Evolutionary conservation across 2,797 vertebrate genomes (phyloP).

Genomic region (Periophthalmus magnuspinnatus): DNA sequence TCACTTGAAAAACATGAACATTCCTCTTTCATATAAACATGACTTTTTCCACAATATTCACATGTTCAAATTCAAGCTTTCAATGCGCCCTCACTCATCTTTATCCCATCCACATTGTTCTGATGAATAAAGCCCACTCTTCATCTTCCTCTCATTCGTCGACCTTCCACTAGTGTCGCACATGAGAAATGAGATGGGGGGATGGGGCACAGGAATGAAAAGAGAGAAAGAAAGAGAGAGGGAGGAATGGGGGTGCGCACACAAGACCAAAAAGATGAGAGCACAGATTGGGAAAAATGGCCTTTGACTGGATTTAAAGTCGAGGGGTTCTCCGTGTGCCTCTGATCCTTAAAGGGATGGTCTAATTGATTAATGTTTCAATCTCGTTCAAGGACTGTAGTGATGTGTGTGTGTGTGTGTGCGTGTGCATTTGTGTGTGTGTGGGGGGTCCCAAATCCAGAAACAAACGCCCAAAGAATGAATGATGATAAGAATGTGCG

Average conservation of each 20-base stretch:
- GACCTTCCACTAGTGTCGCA: constrained; percentile 72
- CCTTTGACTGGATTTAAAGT: constrained; percentile 77
- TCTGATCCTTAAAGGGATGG: constrained; percentile 75
- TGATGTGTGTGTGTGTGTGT: constrained; percentile 1
- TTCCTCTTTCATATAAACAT: not conserved
- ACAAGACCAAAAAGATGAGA: constrained; percentile 45
- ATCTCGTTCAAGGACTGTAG: constrained; percentile 59
- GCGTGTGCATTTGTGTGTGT: too few species aligned
- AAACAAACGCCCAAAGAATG: constrained; percentile 49
- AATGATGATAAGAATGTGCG: constrained; percentile 66
- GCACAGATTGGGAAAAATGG: constrained; percentile 70
- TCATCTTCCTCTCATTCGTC: constrained; percentile 67
- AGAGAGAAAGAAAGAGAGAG: not conserved
- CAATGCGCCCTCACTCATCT: constrained; percentile 38
- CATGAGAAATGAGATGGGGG: constrained; percentile 72
- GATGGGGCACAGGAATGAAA: constrained; percentile 67
- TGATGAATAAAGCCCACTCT: constrained; percentile 67
- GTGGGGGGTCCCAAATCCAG: constrained; percentile 23
- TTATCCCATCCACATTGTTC: constrained; percentile 48
- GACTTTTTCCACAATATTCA: not conserved
- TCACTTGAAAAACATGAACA: not conserved
- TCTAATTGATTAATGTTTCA: constrained; percentile 81
- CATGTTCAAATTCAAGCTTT: constrained; percentile 36
- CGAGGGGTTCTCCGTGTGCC: constrained; percentile 74
- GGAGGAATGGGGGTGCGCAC: constrained; percentile 25